A percentile compares a stretch with the other conserved stretches of the same genome.
phyloP scores from a whole-genome alignment of 2,888 invertebrate species.

The Xestia c-nigrum region DNA sequence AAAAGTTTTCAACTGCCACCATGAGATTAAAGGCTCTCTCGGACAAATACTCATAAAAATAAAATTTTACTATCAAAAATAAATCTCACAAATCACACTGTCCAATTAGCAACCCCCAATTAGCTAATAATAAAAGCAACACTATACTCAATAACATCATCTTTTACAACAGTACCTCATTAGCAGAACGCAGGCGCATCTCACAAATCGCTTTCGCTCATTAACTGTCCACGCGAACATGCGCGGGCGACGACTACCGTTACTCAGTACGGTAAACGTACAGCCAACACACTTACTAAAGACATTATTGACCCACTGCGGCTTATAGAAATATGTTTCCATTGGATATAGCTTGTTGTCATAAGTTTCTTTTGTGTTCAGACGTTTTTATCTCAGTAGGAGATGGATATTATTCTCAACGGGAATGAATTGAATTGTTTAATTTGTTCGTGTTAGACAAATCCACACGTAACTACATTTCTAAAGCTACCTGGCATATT shows the following conservation, averaged over 20 bases:
- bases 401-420: background rate
- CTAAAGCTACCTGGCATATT: too few relatives aligned
- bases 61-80: background rate
- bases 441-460: background rate
- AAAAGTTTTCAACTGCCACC: background rate
- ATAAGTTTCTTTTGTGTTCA: background rate
- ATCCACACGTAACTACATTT: too few relatives aligned
- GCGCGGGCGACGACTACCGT: constrained; percentile 64
- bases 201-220: constrained; percentile 47
- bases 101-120: background rate
- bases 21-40: background rate
- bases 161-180: constrained; percentile 4
- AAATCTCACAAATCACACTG: background rate
- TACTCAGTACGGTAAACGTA: constrained; percentile 70
- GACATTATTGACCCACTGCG: constrained; percentile 60
- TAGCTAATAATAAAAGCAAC: background rate
- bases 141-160: background rate
- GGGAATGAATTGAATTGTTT: background rate
- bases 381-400: background rate
- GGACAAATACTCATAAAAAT: background rate
- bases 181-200: constrained; percentile 20
- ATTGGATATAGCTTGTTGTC: background rate
- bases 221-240: constrained; percentile 19
- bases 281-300: constrained; percentile 63
- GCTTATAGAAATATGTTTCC: constrained; percentile 3